A percentile compares a stretch with the other conserved stretches of the same genome.
Conservation (phyloP, 2,113 vertebrate species). For the Gobius niger region DNA sequence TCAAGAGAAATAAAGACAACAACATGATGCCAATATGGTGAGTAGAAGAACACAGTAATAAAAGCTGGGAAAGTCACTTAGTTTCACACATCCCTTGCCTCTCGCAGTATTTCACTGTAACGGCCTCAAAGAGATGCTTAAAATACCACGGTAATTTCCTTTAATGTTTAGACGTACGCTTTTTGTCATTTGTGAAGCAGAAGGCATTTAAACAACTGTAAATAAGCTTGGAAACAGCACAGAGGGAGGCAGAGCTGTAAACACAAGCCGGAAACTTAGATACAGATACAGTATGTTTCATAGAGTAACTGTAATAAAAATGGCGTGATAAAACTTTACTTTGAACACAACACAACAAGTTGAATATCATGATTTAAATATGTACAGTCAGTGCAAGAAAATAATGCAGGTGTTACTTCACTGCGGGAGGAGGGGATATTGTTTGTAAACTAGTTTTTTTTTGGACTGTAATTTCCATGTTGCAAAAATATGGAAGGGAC, state of each 20-base stretch:
- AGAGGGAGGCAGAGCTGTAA: too few relatives aligned
- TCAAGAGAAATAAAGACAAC: background rate
- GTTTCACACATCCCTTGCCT: constrained; percentile 36
- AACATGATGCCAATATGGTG: background rate
- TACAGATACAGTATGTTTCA: too few relatives aligned
- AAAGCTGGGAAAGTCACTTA: constrained; percentile 11
- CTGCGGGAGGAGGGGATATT: too few relatives aligned
- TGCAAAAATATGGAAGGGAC: constrained; percentile 1
- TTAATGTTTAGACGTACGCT: constrained; percentile 49
- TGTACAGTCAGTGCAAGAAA: too few relatives aligned
- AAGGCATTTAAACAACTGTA: constrained; percentile 45
- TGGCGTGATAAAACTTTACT: too few relatives aligned
- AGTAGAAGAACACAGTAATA: background rate
- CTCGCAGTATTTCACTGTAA: constrained; percentile 14
- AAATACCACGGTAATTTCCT: constrained; percentile 49
- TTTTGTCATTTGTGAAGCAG: constrained; percentile 39
- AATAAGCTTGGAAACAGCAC: constrained; percentile 39
- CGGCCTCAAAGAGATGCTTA: constrained; percentile 19
- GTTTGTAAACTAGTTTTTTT: too few relatives aligned
- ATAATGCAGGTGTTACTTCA: too few relatives aligned
- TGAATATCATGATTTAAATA: too few relatives aligned
- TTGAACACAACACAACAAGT: too few relatives aligned
- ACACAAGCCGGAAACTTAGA: too few relatives aligned
- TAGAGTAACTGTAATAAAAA: too few relatives aligned
- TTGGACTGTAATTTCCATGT: too few relatives aligned